Conservation (phyloP, 2,113 vertebrate species). For the Origma solitaria region DNA sequence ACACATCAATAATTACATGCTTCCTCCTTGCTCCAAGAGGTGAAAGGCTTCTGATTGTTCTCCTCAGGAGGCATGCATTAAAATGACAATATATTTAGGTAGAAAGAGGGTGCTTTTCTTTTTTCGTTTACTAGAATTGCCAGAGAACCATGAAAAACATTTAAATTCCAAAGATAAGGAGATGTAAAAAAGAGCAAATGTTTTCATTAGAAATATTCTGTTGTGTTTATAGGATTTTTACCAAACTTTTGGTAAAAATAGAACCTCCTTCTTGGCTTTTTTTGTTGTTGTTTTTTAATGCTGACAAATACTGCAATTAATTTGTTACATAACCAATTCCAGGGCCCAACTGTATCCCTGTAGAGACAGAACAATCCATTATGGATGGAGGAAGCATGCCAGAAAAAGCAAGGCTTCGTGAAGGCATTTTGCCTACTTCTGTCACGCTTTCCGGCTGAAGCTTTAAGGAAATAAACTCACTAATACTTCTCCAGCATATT, state of each 20-base stretch:
- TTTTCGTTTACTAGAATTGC: background rate
- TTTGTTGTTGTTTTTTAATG: background rate
- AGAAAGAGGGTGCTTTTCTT: background rate
- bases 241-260: constrained; percentile 5
- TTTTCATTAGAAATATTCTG: background rate
- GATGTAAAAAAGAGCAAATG: background rate
- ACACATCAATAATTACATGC: background rate
- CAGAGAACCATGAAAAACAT: background rate
- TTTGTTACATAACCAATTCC: constrained; percentile 33
- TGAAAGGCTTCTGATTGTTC: background rate
- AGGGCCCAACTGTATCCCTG: background rate
- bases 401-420: constrained; percentile 5
- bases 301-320: constrained; percentile 32
- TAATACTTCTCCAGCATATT: background rate
- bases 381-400: constrained; percentile 11
- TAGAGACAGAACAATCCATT: constrained; percentile 15
- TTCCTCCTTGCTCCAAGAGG: background rate
- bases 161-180: background rate
- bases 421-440: constrained; percentile 39
- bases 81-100: background rate
- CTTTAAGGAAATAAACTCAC: constrained; percentile 34
- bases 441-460: background rate
- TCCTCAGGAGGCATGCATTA: background rate
- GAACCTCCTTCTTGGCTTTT: background rate
- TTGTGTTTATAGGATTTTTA: background rate